Conservation (phyloP, 2,797 vertebrate species). For the Hyperoplus immaculatus region DNA sequence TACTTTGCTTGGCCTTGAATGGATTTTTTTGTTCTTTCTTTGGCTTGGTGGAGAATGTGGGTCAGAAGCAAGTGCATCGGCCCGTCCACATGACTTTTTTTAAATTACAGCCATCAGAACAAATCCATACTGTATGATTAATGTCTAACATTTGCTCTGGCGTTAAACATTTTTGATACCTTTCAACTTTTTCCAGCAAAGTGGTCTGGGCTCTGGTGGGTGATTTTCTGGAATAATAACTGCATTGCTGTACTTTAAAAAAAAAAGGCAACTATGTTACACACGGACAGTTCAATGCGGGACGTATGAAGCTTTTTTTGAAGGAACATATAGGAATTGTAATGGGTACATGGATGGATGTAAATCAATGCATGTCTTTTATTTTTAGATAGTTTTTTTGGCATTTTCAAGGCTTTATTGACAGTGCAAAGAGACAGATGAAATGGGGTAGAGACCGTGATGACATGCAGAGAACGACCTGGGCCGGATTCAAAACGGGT, state of each 20-base stretch:
- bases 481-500: no score
- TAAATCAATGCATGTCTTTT: constrained; percentile 17
- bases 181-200: constrained; percentile 11
- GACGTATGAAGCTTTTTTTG: background rate
- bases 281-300: background rate
- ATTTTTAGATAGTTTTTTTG: no score
- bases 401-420: no score
- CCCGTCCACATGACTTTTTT: constrained; percentile 50
- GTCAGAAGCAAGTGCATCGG: constrained; percentile 68
- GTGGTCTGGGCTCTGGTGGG: constrained; percentile 8
- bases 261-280: background rate
- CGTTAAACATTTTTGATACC: constrained; percentile 18
- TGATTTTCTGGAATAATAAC: constrained; percentile 3
- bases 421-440: no score
- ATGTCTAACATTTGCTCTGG: constrained; percentile 37
- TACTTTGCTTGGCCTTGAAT: constrained; percentile 71
- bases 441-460: no score
- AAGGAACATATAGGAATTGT: background rate
- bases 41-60: constrained; percentile 66
- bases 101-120: constrained; percentile 49
- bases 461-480: no score
- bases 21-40: constrained; percentile 53
- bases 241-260: background rate
- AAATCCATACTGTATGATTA: constrained; percentile 52
- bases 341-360: background rate